Base-by-base conservation (phyloP, 1,140 invertebrate genomes). In the Onthophagus taurus region DNA sequence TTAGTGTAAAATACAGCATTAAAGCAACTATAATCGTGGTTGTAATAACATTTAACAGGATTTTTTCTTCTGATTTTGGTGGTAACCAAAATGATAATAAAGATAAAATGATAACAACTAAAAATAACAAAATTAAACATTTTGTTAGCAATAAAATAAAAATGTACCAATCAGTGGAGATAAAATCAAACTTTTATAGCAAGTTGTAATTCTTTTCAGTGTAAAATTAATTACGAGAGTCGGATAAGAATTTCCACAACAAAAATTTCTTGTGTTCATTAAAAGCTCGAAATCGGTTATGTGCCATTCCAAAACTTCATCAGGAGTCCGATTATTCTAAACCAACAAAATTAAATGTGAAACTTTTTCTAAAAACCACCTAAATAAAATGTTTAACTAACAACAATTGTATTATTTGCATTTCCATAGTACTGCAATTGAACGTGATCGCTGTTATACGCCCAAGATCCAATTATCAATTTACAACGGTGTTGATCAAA, bases 401-500 rank as follows among this genome's bases (percentile, higher is more conserved):
- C n/a, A n/a, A n/a, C n/a, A n/a, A n/a, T n/a, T n/a, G n/a, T n/a
- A n/a, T n/a, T n/a, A n/a, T n/a, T 29, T 17, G 14, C 14, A 38
- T 47, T 45, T 3, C 56, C 42, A 31, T 55, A 48, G 31, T 71
- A 45, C 31, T 59, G 52, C 12, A 83, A 55, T 55, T 83, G 72
- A 13, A 84, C 67, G 54, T 81, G 71, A 31, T 73, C 66, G 2
- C 78, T 78, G 51, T 75, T 67, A 50, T 81, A 78, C 3, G 81
- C 78, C 79, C 78, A 83, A 0, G 78, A 80, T 4, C 81, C 82
- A 11, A 86, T 66, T 44, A 69, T 71, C 1, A 87, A 52, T 2
- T 53, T 55, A 54, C 85, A 89, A 0, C 54, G 65, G 55, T 88
- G 83, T n/a, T 64, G 66, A 58, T 87, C 83, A 46, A 77, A 81